Evolutionary conservation across 2,888 invertebrate genomes (phyloP).

Genomic region (Chrysolina americana): DNA sequence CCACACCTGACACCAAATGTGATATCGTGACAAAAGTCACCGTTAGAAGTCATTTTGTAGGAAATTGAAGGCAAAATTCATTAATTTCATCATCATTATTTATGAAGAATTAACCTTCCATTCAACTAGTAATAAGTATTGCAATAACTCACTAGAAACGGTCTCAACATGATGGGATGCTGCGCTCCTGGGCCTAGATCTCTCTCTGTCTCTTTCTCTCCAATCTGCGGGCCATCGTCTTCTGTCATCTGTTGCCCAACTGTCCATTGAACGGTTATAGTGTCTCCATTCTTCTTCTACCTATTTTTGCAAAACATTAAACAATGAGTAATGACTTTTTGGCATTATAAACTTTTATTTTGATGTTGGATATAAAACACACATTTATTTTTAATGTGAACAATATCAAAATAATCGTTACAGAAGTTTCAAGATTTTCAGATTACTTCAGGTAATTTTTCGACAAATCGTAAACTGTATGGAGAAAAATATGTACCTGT

Average conservation of each 20-base stretch:
- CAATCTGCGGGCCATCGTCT: conserved; percentile 65
- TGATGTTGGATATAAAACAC: no score
- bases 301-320: background rate
- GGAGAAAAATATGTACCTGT: conserved; percentile 47
- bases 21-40: background rate
- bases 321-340: no score
- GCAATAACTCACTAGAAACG: conserved; percentile 3
- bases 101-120: no score
- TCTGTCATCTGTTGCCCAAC: conserved; percentile 72
- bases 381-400: no score
- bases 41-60: background rate
- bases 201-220: conserved; percentile 60
- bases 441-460: no score
- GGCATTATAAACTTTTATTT: no score
- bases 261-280: conserved; percentile 63
- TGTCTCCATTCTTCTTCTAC: conserved; percentile 68
- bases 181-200: conserved; percentile 70
- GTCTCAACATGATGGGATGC: conserved; percentile 62
- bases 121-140: no score
- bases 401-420: no score
- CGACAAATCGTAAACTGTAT: background rate
- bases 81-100: no score
- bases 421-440: no score
- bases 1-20: background rate
- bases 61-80: no score